These are phyloP conservation scores for Apamea epomidion DNA, from an alignment of 2,888 invertebrate species.

Conservation along the genomic window DNA sequence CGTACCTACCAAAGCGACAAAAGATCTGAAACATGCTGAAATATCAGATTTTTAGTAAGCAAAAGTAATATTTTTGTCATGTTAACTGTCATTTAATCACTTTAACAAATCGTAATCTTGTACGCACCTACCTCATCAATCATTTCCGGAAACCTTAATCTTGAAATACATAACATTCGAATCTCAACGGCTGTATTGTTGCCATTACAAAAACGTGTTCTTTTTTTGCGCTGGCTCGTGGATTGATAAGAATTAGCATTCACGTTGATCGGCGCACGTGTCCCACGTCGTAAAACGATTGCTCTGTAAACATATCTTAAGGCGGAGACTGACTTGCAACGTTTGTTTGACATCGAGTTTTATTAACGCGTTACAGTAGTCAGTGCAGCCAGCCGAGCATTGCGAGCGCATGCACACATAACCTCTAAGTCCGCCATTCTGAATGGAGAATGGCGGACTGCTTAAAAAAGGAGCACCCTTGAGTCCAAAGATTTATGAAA, in stretches of 20 bases:
- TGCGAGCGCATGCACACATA: too few relatives aligned
- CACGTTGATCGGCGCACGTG: constrained; percentile 73
- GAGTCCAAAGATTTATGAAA: background rate
- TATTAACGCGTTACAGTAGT: too few relatives aligned
- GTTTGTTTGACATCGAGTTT: too few relatives aligned
- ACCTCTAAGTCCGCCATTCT: too few relatives aligned
- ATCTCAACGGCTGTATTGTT: constrained; percentile 41
- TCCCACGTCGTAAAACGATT: constrained; percentile 58
- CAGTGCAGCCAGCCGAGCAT: too few relatives aligned
- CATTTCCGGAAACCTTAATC: constrained; percentile 28
- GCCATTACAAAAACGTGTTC: constrained; percentile 36
- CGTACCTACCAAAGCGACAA: background rate
- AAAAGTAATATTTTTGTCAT: background rate
- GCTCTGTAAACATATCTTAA: constrained; percentile 55
- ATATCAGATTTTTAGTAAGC: background rate
- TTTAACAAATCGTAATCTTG: constrained; percentile 8
- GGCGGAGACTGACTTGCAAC: too few relatives aligned
- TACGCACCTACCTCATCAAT: constrained; percentile 28
- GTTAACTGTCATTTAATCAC: background rate
- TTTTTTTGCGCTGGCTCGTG: constrained; percentile 46
- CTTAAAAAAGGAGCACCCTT: background rate
- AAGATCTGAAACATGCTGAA: background rate
- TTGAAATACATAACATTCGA: constrained; percentile 18
- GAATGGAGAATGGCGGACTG: too few relatives aligned
- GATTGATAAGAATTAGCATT: constrained; percentile 67